A percentile compares a stretch with the other conserved stretches of the same genome.
Conservation (phyloP, 2,113 vertebrate genomes). For the Microtus ochrogaster region DNA sequence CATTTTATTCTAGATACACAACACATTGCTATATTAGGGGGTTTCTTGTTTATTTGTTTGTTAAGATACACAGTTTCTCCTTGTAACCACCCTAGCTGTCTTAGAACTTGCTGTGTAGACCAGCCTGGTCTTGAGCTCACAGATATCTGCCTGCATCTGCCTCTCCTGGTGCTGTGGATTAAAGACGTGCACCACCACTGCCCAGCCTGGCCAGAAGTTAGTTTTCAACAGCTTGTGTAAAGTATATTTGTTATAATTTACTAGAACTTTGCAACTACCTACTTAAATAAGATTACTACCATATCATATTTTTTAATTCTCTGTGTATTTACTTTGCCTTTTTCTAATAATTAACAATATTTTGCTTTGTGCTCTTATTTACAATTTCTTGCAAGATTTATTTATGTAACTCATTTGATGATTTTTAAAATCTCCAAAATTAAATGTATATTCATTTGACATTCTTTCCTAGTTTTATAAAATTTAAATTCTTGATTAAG, state of each 20-base stretch:
- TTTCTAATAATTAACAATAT: neutral
- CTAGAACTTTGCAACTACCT: neutral
- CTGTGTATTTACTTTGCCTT: neutral
- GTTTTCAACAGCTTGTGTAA: neutral
- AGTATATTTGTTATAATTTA: conserved; percentile 8
- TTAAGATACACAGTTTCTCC: neutral
- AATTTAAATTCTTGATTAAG: neutral
- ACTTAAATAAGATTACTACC: neutral
- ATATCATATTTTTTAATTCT: neutral
- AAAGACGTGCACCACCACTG: neutral
- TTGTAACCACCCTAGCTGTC: neutral
- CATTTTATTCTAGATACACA: neutral
- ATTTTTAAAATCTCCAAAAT: neutral
- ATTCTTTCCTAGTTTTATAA: neutral
- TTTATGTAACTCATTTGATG: neutral
- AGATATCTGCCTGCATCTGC: neutral
- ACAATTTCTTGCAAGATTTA: neutral
- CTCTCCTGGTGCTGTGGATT: neutral
- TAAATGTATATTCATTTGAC: neutral
- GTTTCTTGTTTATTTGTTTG: neutral
- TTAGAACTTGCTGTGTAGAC: neutral
- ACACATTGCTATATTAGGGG: neutral
- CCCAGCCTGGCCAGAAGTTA: neutral
- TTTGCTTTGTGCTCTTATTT: neutral
- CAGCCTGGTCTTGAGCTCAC: neutral